Conservation (phyloP, 2,888 invertebrate genomes). For the Phymatocera aterrima region DNA sequence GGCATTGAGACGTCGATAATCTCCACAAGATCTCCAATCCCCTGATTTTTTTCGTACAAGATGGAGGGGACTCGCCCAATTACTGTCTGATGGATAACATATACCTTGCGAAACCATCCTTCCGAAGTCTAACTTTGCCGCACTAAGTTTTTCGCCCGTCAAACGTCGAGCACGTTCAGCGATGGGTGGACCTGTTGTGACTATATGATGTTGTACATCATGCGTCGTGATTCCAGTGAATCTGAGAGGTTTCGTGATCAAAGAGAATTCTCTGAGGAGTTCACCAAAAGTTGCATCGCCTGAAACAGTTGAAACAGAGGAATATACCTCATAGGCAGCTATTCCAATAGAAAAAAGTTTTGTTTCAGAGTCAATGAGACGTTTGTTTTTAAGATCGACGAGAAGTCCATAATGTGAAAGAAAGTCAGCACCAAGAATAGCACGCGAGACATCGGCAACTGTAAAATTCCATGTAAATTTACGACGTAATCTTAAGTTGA, state of each 20-base stretch:
- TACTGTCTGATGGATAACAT: constrained; percentile 55
- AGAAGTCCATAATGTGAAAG: constrained; percentile 35
- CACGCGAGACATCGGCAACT: constrained; percentile 43
- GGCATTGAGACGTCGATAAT: constrained; percentile 59
- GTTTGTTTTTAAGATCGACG: constrained; percentile 34
- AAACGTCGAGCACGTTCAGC: constrained; percentile 55
- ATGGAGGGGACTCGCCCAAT: constrained; percentile 57
- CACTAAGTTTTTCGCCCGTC: constrained; percentile 51
- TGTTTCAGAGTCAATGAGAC: constrained; percentile 41
- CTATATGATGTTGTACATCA: constrained; percentile 48
- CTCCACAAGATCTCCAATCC: constrained; percentile 59
- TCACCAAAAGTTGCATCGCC: constrained; percentile 27
- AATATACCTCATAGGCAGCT: constrained; percentile 14
- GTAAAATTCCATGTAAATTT: constrained; percentile 44
- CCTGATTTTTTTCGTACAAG: constrained; percentile 53
- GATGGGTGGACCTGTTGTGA: constrained; percentile 54
- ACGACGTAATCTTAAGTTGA: constrained; percentile 48
- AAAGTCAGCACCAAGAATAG: constrained; percentile 49
- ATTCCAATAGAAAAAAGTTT: neutral
- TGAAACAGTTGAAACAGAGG: constrained; percentile 29
- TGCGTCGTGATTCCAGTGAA: constrained; percentile 9
- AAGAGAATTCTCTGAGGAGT: constrained; percentile 19
- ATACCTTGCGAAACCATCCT: constrained; percentile 55
- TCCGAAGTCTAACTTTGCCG: constrained; percentile 55
- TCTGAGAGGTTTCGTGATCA: constrained; percentile 29